Base-by-base conservation (phyloP, 2,888 invertebrate species). In the Napeogenes sylphis region DNA sequence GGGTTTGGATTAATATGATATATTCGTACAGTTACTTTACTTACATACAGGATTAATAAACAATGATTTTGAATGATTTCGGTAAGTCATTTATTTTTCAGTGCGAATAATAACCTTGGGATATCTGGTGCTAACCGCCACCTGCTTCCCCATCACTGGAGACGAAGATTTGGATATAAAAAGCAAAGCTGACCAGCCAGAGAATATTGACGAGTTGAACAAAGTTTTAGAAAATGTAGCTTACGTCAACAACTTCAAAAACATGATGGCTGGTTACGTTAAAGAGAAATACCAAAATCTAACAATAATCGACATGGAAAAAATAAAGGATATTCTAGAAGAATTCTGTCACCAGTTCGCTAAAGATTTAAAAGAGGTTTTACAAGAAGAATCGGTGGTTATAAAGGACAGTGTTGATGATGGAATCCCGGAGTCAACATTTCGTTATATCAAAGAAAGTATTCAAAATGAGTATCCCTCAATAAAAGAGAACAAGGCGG, bases 261-360 rank as follows among this genome's bases (percentile, higher is more conserved):
- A 66, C 13, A 63, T 71, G 51, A 72, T 75, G 73, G 64, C 72
- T 0, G 71, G 72, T 4, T 75, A 74, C 58, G 72, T 77, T 0
- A 71, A 66, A 30, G 60, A 47, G 2, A 70, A 71, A 51, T 71
- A 75, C 30, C 66, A 60, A 0, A 66, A 75, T 38, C 60, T 77
- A 3, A 72, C 71, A 0, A 51, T 58, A 38, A 68, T 64, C 51
- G 73, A 72, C 13, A 68, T 65, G 68, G 67, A 55, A 21, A 65
- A 53, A 45, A 70, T 80, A 0, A 72, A 73, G 32, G 14, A 47
- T 0, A 68, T 67, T 1, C 46, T 80, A 4, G 78, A 78, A 59
- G 73, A 73, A 0, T 79, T 79, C 53, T 56, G 79, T 0, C 68
- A 68, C 3, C 71, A 70, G 6, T 75, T 80, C 58, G 76, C 77